phyloP scores from a whole-genome alignment of 2,113 vertebrate species.

The Callaeas wilsoni region DNA sequence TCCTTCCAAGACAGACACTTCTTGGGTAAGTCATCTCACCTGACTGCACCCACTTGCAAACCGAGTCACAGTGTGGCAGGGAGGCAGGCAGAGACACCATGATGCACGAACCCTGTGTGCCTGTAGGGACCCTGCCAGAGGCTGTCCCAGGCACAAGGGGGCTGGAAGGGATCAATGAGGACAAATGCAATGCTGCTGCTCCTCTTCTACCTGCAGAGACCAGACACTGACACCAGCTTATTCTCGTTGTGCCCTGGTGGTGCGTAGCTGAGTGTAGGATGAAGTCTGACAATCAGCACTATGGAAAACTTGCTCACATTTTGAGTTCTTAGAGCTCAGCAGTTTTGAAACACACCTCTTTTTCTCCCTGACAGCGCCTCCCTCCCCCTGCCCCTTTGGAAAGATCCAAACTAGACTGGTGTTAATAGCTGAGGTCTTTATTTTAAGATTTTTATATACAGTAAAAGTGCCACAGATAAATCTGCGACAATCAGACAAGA shows the following conservation, averaged over 20 bases:
- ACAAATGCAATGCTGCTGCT: background rate
- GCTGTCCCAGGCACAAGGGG: background rate
- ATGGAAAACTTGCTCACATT: background rate
- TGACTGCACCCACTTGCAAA: background rate
- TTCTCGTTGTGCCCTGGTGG: rapidly evolving
- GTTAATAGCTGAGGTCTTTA: constrained; percentile 82
- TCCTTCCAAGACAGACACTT: background rate
- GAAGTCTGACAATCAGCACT: background rate
- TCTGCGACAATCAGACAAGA: constrained; percentile 70
- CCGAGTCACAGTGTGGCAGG: background rate
- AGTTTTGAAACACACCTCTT: background rate
- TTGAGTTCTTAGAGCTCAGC: background rate
- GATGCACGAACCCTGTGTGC: background rate
- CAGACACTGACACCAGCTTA: background rate
- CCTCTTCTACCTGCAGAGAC: background rate
- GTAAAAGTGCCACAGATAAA: constrained; percentile 70
- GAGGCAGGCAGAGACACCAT: rapidly evolving
- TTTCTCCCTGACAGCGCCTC: background rate
- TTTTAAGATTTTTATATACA: constrained; percentile 80
- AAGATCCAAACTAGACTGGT: constrained; percentile 5
- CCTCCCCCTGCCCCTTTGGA: background rate
- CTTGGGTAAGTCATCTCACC: background rate
- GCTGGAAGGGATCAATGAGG: background rate
- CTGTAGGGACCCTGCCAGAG: rapidly evolving
- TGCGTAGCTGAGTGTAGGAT: background rate